Percentiles rank a stretch among this genome's conserved stretches.
phyloP scores from a whole-genome alignment of 2,888 invertebrate genomes.

The Ectemnius cavifrons region DNA sequence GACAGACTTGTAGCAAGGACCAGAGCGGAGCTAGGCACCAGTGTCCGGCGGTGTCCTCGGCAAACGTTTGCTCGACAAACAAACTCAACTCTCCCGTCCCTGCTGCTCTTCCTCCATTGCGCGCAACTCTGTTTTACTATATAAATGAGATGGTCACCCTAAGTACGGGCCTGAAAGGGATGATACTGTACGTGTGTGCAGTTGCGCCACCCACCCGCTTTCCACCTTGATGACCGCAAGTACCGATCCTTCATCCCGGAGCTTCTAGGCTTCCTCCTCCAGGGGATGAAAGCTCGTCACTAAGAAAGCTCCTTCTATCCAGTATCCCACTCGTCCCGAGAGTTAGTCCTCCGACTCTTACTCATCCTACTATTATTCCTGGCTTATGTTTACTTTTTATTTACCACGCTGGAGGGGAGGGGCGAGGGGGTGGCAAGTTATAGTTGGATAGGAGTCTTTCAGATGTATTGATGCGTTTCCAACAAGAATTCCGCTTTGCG shows the following conservation, averaged over 20 bases:
- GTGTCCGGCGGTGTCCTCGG: constrained; percentile 77
- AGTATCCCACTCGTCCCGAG: neutral
- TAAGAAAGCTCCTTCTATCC: constrained; percentile 45
- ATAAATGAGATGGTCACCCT: constrained; percentile 72
- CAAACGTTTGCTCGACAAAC: constrained; percentile 78
- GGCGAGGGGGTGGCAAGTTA: too few relatives aligned
- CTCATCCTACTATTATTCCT: too few relatives aligned
- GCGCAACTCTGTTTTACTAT: constrained; percentile 69
- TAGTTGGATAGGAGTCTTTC: neutral
- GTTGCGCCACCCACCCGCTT: constrained; percentile 51
- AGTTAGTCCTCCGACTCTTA: neutral
- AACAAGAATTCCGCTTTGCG: constrained; percentile 31
- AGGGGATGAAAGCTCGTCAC: constrained; percentile 30
- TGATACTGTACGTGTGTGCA: constrained; percentile 61
- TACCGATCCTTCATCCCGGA: constrained; percentile 59
- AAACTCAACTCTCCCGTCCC: constrained; percentile 71
- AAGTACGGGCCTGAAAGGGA: constrained; percentile 67
- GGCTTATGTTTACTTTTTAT: too few relatives aligned
- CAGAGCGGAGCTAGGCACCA: constrained; percentile 72
- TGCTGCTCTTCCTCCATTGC: constrained; percentile 57
- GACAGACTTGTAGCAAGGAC: constrained; percentile 73
- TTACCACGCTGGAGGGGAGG: too few relatives aligned
- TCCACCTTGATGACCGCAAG: constrained; percentile 60
- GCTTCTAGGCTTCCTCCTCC: constrained; percentile 23
- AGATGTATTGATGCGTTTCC: neutral